A percentile compares a stretch with the other conserved stretches of the same genome.
These are phyloP conservation scores for Trematocara unimaculatum DNA, from an alignment of 2,113 vertebrate species.

Conservation along the genomic window DNA sequence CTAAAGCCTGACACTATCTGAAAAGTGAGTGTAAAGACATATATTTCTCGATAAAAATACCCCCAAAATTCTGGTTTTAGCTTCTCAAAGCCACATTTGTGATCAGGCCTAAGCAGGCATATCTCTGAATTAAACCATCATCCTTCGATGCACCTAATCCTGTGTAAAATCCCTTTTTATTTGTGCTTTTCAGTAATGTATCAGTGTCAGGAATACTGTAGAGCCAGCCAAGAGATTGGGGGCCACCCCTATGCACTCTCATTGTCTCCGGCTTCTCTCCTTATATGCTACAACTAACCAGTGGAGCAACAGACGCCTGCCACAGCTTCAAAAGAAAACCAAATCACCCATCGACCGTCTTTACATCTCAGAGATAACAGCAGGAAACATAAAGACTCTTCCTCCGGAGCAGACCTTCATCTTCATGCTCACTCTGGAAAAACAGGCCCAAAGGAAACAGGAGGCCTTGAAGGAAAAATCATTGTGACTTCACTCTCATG, in stretches of 20 bases:
- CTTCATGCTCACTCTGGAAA: not conserved
- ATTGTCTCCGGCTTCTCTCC: not conserved
- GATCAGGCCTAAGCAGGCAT: not conserved
- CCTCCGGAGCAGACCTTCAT: conserved; percentile 1
- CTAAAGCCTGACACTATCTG: not conserved
- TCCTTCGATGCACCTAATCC: not conserved
- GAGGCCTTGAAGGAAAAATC: conserved; percentile 15
- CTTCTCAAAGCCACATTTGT: not conserved
- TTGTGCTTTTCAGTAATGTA: not conserved
- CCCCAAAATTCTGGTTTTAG: not conserved
- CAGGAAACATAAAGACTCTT: conserved; percentile 32
- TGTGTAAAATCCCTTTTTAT: not conserved
- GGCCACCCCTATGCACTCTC: not conserved
- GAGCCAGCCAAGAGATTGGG: not conserved
- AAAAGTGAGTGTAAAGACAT: not conserved
- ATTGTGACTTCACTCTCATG: not conserved
- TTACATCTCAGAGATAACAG: conserved; percentile 22
- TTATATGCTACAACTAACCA: not conserved
- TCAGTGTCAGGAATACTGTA: not conserved
- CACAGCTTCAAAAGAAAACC: conserved; percentile 3
- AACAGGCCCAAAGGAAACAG: not conserved
- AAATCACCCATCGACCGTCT: not conserved
- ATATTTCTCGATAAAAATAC: not conserved
- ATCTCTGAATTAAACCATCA: not conserved
- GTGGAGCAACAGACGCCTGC: not conserved